Evolutionary conservation across 2,113 vertebrate genomes (phyloP), one percentile per base, ranked within the genome.

Genomic region (Chionodraco myersi): DNA sequence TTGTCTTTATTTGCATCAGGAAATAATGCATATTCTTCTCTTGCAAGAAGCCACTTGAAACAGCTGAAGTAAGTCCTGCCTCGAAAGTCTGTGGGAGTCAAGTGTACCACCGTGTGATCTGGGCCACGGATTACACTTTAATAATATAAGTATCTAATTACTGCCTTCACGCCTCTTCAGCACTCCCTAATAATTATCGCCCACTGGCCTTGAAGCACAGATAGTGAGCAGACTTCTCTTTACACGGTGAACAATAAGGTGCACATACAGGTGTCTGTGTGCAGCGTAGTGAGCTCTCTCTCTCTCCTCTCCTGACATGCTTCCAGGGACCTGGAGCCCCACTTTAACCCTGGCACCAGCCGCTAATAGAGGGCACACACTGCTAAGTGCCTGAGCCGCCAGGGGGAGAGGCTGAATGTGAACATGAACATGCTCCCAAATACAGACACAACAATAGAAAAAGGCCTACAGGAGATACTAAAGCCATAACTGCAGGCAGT

Each of bases 71-170:
- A 65, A 67, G 58, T 47, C 26, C 41, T 54, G 75, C 58, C 62
- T 80, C 23, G 16, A 81, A 65, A 78, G 73, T 79, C 79, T 51
- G 81, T 84, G 72, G 85, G 86, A 88, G 86, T 86, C 80, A 88
- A 90, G 88, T 88, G 89, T 56, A 61, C 59, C 61, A 53, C 69
- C n/a, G 69, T 77, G 82, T 21, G 21, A 84, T 91, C 76, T 77
- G 63, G 82, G 78, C 83, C 86, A 83, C 54, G 87, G 89, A 89
- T 91, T 84, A 79, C 56, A 48, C 86, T 89, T 88, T 89, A 86
- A 91, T 87, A 90, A 90, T 78, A 84, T 80, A 89, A 86, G 82
- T 89, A 79, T 89, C 77, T 86, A 90, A 91, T 92, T 87, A 91
- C 84, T 67, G 61, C 66, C 79, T 86, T 84, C 67, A 83, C 63